Evolutionary conservation across 2,888 invertebrate species (phyloP).

Genomic region (Trachelus stipa): DNA sequence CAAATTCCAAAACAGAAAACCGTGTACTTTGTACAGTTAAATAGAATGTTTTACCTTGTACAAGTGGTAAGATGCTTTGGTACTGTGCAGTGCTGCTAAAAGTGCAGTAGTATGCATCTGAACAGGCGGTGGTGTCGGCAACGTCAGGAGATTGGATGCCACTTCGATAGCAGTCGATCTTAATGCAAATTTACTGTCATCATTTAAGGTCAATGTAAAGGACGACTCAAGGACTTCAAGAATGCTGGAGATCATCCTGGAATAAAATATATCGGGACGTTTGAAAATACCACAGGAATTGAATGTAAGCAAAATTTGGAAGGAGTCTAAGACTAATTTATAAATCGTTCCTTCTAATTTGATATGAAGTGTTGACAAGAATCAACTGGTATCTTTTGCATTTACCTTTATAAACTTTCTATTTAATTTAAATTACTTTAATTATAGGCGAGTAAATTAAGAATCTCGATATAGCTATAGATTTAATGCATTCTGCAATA

Average conservation of each 20-base stretch:
- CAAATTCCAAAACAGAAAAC: too few relatives aligned
- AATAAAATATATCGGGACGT: constrained; percentile 41
- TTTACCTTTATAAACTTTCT: too few relatives aligned
- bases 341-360: not conserved
- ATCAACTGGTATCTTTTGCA: not conserved
- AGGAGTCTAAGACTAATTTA: constrained; percentile 15
- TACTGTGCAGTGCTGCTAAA: constrained; percentile 82
- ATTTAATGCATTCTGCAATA: not conserved
- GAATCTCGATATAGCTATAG: not conserved
- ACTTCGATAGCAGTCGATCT: constrained; percentile 74
- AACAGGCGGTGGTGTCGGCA: constrained; percentile 79
- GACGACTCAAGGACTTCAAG: constrained; percentile 82
- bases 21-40: too few relatives aligned
- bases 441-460: too few relatives aligned
- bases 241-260: constrained; percentile 74
- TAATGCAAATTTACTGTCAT: constrained; percentile 67
- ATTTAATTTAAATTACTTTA: too few relatives aligned
- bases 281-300: not conserved
- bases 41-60: constrained; percentile 76
- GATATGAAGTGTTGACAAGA: not conserved
- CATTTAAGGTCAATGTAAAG: constrained; percentile 70
- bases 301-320: not conserved
- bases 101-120: constrained; percentile 86
- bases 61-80: constrained; percentile 81
- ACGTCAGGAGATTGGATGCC: constrained; percentile 74